A percentile compares a stretch with the other conserved stretches of the same genome.
These are phyloP conservation scores for Linnaemya vulpina DNA, from an alignment of 2,888 invertebrate species.

Conservation along the genomic window DNA sequence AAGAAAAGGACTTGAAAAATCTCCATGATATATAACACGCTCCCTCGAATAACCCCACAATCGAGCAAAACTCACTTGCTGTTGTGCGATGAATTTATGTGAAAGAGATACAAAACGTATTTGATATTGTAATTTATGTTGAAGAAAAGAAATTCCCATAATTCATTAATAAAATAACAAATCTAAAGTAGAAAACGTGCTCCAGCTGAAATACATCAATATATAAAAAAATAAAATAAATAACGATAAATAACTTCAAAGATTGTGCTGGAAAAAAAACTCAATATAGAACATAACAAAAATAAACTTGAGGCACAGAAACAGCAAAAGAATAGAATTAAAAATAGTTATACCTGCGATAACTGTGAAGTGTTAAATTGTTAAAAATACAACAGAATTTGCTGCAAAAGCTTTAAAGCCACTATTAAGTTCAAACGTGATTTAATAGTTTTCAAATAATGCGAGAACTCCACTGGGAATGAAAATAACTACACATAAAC, in stretches of 20 bases:
- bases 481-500: conserved; percentile 30
- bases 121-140: background rate
- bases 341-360: conserved; percentile 41
- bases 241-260: conserved; percentile 63
- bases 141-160: conserved; percentile 54
- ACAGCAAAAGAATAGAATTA: conserved; percentile 6
- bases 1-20: no score
- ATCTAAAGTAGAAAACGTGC: conserved; percentile 55
- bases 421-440: conserved; percentile 74
- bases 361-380: conserved; percentile 78
- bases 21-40: no score
- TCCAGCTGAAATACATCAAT: conserved; percentile 57
- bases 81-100: background rate
- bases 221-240: conserved; percentile 47
- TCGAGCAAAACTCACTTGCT: background rate
- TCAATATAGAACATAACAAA: conserved; percentile 16
- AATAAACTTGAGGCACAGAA: conserved; percentile 10
- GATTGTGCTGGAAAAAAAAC: conserved; percentile 10
- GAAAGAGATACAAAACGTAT: background rate
- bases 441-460: conserved; percentile 79
- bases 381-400: conserved; percentile 77
- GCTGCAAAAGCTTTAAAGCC: conserved; percentile 68
- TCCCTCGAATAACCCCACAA: no score
- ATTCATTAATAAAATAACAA: conserved; percentile 48
- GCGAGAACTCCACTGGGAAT: conserved; percentile 69